phyloP scores from a whole-genome alignment of 2,888 invertebrate species.

The Megamerina dolium region DNA sequence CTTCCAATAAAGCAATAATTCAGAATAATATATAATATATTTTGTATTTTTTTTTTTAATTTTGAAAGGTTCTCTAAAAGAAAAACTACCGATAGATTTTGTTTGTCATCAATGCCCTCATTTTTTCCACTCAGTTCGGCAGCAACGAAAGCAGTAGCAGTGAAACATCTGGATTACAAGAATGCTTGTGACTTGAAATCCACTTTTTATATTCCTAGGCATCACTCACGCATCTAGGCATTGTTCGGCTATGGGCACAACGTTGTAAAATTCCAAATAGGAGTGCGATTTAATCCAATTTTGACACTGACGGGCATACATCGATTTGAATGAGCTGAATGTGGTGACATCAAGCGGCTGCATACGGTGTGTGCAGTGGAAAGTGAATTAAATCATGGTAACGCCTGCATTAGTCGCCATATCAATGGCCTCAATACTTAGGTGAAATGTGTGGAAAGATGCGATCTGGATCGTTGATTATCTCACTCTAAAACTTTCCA shows the following conservation, averaged over 20 bases:
- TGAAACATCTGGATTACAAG: not conserved
- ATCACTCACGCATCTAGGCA: not conserved
- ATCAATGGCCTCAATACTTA: not conserved
- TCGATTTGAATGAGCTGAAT: not conserved
- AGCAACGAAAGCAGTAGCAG: not conserved
- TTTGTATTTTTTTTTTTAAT: no score
- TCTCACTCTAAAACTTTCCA: no score
- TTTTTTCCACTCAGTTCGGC: not conserved
- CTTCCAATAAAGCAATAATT: no score
- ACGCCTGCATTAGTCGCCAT: not conserved
- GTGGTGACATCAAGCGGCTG: not conserved
- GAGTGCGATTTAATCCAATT: not conserved
- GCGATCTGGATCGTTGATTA: no score
- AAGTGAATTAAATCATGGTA: not conserved
- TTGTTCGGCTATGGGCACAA: not conserved
- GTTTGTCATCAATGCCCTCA: not conserved
- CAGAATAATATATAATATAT: no score
- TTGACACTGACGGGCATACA: not conserved
- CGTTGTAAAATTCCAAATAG: not conserved
- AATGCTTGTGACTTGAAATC: not conserved
- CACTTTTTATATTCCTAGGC: not conserved
- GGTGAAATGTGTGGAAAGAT: not conserved
- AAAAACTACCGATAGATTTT: no score
- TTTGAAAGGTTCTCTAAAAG: no score
- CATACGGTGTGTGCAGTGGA: not conserved